Conservation (phyloP, 2,113 vertebrate species). For the Scalopus aquaticus region DNA sequence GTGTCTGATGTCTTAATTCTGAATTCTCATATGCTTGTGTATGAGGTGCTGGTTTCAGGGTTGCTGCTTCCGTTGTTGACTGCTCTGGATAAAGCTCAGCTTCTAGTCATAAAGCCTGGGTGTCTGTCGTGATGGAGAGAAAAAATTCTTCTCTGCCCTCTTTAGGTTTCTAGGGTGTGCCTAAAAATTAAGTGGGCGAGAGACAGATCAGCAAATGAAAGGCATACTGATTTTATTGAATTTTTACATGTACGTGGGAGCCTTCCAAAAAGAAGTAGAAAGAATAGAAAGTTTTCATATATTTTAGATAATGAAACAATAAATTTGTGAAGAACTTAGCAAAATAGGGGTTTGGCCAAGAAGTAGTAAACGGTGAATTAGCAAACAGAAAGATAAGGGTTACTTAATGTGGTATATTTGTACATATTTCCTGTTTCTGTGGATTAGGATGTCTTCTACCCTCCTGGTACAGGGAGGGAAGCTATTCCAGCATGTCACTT, state of each 20-base stretch:
- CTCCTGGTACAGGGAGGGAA: background rate
- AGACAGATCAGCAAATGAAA: background rate
- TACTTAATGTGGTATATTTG: background rate
- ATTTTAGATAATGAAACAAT: background rate
- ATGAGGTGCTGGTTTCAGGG: fast-evolving
- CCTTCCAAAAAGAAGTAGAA: background rate
- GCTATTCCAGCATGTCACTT: background rate
- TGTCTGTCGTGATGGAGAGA: fast-evolving
- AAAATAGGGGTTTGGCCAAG: background rate
- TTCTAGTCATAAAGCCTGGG: background rate
- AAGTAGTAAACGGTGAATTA: background rate
- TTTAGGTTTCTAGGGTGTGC: background rate
- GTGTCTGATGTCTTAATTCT: background rate
- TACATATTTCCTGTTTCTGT: background rate
- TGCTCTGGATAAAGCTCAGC: background rate
- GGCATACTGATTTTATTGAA: background rate
- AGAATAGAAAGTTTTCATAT: background rate
- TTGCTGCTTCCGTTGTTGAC: background rate
- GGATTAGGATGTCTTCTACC: background rate
- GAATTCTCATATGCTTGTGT: background rate
- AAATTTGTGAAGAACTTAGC: background rate
- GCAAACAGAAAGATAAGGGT: background rate
- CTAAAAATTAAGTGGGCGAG: background rate
- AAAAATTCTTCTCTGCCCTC: background rate
- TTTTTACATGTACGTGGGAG: background rate